A percentile compares a stretch with the other conserved stretches of the same genome.
phyloP scores from a whole-genome alignment of 2,113 vertebrate genomes.

The Crypturellus undulatus region DNA sequence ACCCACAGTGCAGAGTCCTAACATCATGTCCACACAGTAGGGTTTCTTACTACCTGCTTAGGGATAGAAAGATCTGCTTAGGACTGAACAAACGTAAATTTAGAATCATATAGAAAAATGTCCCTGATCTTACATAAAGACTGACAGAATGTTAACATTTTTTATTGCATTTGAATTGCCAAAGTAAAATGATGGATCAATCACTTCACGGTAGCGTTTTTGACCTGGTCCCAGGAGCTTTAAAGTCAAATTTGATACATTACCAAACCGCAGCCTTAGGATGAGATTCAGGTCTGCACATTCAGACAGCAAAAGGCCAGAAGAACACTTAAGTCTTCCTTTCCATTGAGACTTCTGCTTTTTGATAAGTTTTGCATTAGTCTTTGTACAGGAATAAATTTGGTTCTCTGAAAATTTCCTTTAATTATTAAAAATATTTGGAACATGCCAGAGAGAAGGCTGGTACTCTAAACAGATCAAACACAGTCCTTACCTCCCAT shows the following conservation, averaged over 20 bases:
- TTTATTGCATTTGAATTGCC: neutral
- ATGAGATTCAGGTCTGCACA: neutral
- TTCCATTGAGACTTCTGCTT: neutral
- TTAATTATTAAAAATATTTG: neutral
- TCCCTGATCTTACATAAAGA: neutral
- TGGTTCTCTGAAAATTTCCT: neutral
- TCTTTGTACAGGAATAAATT: neutral
- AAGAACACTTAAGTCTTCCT: neutral
- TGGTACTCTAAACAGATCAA: neutral
- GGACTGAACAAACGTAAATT: neutral
- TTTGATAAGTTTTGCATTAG: neutral
- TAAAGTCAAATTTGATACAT: neutral
- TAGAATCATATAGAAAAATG: neutral
- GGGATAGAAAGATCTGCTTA: neutral
- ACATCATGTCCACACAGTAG: rapidly evolving
- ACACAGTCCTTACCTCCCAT: rapidly evolving
- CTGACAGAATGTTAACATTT: neutral
- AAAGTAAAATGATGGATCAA: neutral
- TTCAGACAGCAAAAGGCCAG: neutral
- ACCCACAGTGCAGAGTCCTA: neutral
- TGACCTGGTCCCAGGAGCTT: neutral
- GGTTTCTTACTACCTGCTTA: neutral
- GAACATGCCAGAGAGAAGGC: neutral
- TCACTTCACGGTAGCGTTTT: neutral
- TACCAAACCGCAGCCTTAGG: neutral